Evolutionary conservation across 1,140 invertebrate genomes (phyloP).

Genomic region (Achroia grisella): DNA sequence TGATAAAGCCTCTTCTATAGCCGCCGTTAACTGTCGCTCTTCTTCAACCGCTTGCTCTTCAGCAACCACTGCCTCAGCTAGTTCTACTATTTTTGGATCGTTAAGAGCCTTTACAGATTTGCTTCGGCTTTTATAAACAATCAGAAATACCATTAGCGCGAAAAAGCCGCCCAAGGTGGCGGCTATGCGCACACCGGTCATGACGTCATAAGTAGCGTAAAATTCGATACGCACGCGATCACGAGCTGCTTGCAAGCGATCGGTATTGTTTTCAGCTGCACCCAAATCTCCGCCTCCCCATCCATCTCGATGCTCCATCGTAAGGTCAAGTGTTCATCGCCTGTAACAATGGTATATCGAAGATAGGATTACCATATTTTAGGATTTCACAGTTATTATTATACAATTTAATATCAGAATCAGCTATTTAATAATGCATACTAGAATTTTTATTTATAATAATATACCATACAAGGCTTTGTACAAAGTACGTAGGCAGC

Average conservation of each 20-base stretch:
- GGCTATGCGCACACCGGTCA: constrained; percentile 92
- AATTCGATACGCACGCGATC: constrained; percentile 84
- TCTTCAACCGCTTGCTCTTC: constrained; percentile 82
- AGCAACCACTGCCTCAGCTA: constrained; percentile 82
- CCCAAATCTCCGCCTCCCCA: constrained; percentile 42
- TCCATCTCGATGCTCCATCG: constrained; percentile 61
- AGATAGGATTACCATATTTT: background rate
- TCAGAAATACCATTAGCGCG: constrained; percentile 88
- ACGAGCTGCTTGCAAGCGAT: constrained; percentile 52
- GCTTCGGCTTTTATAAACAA: constrained; percentile 90
- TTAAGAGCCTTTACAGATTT: constrained; percentile 81
- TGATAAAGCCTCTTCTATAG: constrained; percentile 79
- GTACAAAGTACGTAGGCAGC: too few relatives aligned
- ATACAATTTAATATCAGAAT: too few relatives aligned
- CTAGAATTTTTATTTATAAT: too few relatives aligned
- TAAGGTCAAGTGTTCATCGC: constrained; percentile 64
- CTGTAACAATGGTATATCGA: constrained; percentile 39
- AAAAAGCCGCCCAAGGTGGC: constrained; percentile 92
- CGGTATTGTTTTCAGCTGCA: constrained; percentile 45
- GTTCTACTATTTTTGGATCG: constrained; percentile 78
- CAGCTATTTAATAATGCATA: too few relatives aligned
- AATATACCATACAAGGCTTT: too few relatives aligned
- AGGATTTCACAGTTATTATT: too few relatives aligned
- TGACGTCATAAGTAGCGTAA: constrained; percentile 92
- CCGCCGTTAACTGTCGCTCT: constrained; percentile 81